These are phyloP conservation scores for Malurus melanocephalus DNA, from an alignment of 2,113 vertebrate genomes.

Conservation along the genomic window DNA sequence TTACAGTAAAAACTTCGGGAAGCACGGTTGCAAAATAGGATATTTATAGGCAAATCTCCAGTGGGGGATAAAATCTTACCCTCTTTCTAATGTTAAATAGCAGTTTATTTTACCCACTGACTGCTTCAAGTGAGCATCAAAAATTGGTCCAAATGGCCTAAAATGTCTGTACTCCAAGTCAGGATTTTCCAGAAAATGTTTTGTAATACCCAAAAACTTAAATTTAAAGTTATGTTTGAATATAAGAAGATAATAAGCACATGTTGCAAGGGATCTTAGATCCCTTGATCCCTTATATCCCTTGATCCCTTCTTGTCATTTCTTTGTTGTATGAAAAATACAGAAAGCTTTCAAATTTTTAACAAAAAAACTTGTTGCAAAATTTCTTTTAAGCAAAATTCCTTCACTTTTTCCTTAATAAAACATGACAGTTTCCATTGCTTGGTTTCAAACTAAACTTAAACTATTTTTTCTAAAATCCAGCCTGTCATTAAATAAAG, in stretches of 20 bases:
- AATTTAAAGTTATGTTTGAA: background rate
- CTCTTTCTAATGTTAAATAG: background rate
- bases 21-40: background rate
- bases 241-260: background rate
- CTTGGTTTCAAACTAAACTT: slow-evolving; percentile 28
- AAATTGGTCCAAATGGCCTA: background rate
- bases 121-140: background rate
- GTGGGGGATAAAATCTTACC: background rate
- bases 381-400: background rate
- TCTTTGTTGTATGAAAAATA: background rate
- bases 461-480: background rate
- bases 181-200: background rate
- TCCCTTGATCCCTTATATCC: background rate
- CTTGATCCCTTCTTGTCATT: background rate
- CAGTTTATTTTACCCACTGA: background rate
- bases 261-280: background rate
- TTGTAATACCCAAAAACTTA: background rate
- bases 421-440: background rate
- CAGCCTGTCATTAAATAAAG: slow-evolving; percentile 7
- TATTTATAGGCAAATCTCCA: background rate
- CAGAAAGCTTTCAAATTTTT: background rate
- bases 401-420: background rate
- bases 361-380: background rate
- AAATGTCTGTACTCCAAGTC: background rate
- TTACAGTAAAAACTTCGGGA: background rate